Percentiles rank a stretch among this genome's conserved stretches.
Conservation (phyloP, 2,113 vertebrate species). For the Phoxinus phoxinus region DNA sequence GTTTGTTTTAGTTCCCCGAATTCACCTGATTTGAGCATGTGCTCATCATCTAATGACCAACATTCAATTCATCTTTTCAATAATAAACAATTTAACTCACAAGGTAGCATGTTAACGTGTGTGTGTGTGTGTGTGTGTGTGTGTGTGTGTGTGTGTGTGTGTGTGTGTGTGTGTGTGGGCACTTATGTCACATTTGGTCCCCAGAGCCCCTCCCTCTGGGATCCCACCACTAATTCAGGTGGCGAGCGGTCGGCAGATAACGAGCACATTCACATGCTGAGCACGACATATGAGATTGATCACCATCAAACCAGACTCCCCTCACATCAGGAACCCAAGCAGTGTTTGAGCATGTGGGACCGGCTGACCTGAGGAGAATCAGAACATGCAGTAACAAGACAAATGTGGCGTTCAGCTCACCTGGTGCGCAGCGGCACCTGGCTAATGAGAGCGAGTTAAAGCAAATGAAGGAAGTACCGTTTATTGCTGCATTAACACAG, state of each 20-base stretch:
- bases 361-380: constrained; percentile 41
- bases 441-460: constrained; percentile 36
- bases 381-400: constrained; percentile 35
- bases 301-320: constrained; percentile 20
- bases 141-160: constrained; percentile 33
- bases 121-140: constrained; percentile 22
- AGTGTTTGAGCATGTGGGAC: constrained; percentile 41
- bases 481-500: background rate
- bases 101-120: background rate
- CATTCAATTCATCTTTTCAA: background rate
- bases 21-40: background rate
- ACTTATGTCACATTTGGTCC: constrained; percentile 32
- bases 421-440: constrained; percentile 34
- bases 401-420: constrained; percentile 24
- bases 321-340: constrained; percentile 20
- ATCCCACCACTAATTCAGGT: constrained; percentile 17
- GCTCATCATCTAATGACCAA: background rate
- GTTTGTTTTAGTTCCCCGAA: background rate
- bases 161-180: constrained; percentile 26
- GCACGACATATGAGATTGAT: constrained; percentile 25
- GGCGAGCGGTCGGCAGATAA: constrained; percentile 4
- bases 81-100: background rate
- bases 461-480: background rate
- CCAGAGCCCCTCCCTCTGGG: constrained; percentile 16
- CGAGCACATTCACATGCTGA: constrained; percentile 27